These are phyloP conservation scores for Leptinotarsa rubiginosa DNA, from an alignment of 2,888 invertebrate genomes.

Conservation along the genomic window DNA sequence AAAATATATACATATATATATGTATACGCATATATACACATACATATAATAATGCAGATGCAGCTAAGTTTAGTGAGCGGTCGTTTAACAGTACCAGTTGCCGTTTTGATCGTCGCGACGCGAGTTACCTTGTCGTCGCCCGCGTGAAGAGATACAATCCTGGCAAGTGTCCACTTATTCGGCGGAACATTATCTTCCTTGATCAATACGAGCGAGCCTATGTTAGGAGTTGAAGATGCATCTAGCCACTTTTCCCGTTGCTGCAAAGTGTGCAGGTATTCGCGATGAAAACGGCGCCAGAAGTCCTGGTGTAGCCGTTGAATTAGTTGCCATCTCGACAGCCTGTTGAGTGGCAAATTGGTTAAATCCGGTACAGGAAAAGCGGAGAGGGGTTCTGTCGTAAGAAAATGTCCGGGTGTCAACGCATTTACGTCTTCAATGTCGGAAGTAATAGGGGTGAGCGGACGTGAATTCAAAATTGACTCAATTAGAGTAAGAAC, in stretches of 20 bases:
- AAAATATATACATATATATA: no score
- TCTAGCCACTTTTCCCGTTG: not conserved
- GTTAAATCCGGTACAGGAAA: not conserved
- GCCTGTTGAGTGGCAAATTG: not conserved
- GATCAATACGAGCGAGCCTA: not conserved
- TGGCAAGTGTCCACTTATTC: not conserved
- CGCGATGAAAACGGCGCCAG: not conserved
- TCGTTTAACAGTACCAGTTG: not conserved
- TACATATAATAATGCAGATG: not conserved
- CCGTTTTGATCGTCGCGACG: not conserved
- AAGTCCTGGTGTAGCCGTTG: conserved; percentile 1
- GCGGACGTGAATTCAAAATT: conserved; percentile 20
- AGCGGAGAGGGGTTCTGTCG: not conserved
- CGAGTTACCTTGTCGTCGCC: not conserved
- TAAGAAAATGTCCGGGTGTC: not conserved
- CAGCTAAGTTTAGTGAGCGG: not conserved
- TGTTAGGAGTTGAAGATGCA: not conserved
- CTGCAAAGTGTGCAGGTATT: not conserved
- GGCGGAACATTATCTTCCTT: not conserved
- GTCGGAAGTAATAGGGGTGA: conserved; percentile 4
- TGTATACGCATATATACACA: no score
- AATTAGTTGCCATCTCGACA: conserved; percentile 6
- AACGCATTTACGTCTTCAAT: not conserved
- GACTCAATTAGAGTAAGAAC: conserved; percentile 14
- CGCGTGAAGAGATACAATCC: not conserved